These are phyloP conservation scores for Takifugu ocellatus DNA, from an alignment of 2,797 vertebrate species.

Conservation along the genomic window DNA sequence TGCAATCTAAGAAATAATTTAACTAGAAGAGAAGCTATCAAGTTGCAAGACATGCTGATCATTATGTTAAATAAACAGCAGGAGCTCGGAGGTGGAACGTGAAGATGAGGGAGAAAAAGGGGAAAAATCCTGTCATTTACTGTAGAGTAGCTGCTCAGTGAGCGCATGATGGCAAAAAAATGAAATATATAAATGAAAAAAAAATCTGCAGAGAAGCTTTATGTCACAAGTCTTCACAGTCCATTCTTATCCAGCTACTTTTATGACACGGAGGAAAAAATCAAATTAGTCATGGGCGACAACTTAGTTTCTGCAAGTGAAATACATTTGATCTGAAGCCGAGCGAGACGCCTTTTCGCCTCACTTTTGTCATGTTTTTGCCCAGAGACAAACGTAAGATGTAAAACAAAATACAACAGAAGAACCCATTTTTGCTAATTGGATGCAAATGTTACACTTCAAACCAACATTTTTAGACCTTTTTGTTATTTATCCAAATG, in stretches of 20 bases:
- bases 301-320: constrained; percentile 58
- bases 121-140: constrained; percentile 56
- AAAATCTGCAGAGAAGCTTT: constrained; percentile 34
- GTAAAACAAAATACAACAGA: constrained; percentile 12
- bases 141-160: constrained; percentile 43
- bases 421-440: constrained; percentile 8
- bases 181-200: no score
- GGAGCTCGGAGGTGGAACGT: constrained; percentile 44
- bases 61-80: constrained; percentile 15
- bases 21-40: constrained; percentile 24
- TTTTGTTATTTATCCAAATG: no score
- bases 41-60: constrained; percentile 17
- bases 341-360: constrained; percentile 18
- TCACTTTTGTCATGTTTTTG: neutral
- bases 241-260: constrained; percentile 55
- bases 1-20: constrained; percentile 22
- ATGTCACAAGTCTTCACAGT: constrained; percentile 48
- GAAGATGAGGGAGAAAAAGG: constrained; percentile 45
- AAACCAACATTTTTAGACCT: constrained; percentile 7
- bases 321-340: constrained; percentile 37
- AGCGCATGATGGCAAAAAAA: constrained; percentile 18
- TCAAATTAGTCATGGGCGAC: constrained; percentile 61
- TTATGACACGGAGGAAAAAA: constrained; percentile 39
- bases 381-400: neutral
- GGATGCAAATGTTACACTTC: constrained; percentile 1